Percentiles rank a stretch among this genome's conserved stretches.
These are phyloP conservation scores for Cheilosia scutellata DNA, from an alignment of 2,888 invertebrate species.

Conservation along the genomic window DNA sequence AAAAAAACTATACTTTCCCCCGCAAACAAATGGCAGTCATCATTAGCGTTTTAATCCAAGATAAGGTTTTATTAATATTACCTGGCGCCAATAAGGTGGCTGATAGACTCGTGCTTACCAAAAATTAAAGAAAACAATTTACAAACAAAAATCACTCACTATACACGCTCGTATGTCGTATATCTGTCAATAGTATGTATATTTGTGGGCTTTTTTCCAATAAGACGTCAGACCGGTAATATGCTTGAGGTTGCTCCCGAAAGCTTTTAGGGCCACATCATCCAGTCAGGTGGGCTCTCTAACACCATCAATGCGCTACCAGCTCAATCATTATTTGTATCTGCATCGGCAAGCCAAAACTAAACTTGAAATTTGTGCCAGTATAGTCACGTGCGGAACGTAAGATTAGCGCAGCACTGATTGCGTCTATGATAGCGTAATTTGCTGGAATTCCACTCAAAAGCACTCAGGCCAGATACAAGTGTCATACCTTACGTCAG, in stretches of 20 bases:
- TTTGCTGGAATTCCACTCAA: constrained; percentile 18
- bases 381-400: constrained; percentile 55
- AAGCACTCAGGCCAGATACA: not conserved
- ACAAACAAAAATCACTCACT: not conserved
- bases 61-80: not conserved
- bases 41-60: constrained; percentile 6
- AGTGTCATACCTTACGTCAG: constrained; percentile 28
- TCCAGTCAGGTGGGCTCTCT: constrained; percentile 37
- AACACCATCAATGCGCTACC: constrained; percentile 14
- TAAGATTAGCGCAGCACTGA: constrained; percentile 42
- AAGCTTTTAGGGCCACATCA: constrained; percentile 2
- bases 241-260: constrained; percentile 31
- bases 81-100: constrained; percentile 56
- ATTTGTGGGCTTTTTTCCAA: not conserved
- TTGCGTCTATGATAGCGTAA: constrained; percentile 19
- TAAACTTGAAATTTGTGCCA: not conserved
- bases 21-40: not conserved
- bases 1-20: constrained; percentile 12
- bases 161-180: constrained; percentile 9
- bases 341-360: no score
- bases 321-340: constrained; percentile 27
- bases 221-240: constrained; percentile 4
- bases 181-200: not conserved
- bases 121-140: constrained; percentile 30
- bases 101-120: constrained; percentile 26